Evolutionary conservation across 2,888 invertebrate species (phyloP).

Genomic region (Cheilosia impressa): DNA sequence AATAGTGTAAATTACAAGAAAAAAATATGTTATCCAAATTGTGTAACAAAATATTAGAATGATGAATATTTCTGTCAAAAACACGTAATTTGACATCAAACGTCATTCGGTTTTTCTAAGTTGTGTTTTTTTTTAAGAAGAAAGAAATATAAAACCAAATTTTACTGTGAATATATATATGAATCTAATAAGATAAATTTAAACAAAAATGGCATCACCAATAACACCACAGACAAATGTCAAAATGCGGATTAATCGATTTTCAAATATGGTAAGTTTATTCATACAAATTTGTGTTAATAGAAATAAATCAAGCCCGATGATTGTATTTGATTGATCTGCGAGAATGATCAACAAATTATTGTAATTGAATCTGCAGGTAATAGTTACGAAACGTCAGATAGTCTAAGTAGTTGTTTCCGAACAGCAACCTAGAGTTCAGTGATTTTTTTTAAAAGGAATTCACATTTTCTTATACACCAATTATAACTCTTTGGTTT

Average conservation of each 20-base stretch:
- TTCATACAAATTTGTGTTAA: too few relatives aligned
- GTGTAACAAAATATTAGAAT: constrained; percentile 29
- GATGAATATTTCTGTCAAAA: constrained; percentile 43
- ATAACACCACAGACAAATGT: constrained; percentile 34
- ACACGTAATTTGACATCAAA: constrained; percentile 11
- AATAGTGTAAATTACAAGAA: constrained; percentile 13
- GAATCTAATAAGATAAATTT: constrained; percentile 51
- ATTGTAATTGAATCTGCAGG: too few relatives aligned
- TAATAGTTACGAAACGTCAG: too few relatives aligned
- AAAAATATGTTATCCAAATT: background rate
- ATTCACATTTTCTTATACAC: too few relatives aligned
- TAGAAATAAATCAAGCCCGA: too few relatives aligned
- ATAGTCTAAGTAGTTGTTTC: too few relatives aligned
- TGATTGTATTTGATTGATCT: too few relatives aligned
- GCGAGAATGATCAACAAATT: too few relatives aligned
- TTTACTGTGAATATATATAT: constrained; percentile 41
- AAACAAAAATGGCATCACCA: constrained; percentile 28
- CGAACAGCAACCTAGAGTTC: too few relatives aligned
- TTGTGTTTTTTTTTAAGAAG: constrained; percentile 11
- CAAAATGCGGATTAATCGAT: constrained; percentile 67
- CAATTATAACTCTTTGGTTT: too few relatives aligned
- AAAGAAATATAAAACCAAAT: constrained; percentile 49
- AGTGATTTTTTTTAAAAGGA: too few relatives aligned
- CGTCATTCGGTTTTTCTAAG: background rate
- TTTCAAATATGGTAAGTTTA: constrained; percentile 54